Conservation (phyloP, 1,140 invertebrate genomes). For the Euwallacea fornicatus region DNA sequence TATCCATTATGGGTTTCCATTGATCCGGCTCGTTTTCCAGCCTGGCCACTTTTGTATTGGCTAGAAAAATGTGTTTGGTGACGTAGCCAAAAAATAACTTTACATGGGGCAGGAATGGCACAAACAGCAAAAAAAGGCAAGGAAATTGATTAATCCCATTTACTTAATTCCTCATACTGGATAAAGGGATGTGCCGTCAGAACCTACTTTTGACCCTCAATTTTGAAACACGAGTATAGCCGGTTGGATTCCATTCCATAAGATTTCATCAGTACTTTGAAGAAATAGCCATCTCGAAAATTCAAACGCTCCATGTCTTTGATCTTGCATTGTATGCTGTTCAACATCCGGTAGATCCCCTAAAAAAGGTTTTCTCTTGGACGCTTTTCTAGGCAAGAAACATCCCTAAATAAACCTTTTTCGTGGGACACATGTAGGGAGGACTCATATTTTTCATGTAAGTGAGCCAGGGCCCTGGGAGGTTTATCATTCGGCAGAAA, state of each 20-base stretch:
- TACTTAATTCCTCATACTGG: too few relatives aligned
- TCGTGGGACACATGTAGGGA: slow-evolving; percentile 1
- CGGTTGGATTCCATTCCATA: not conserved
- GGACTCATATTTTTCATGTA: not conserved
- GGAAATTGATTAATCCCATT: too few relatives aligned
- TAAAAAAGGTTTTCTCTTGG: not conserved
- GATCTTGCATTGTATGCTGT: not conserved
- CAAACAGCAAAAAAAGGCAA: too few relatives aligned
- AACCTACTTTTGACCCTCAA: not conserved
- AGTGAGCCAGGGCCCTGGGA: not conserved
- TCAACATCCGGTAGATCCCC: not conserved
- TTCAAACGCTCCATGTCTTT: not conserved
- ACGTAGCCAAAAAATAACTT: too few relatives aligned
- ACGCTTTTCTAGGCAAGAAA: too few relatives aligned
- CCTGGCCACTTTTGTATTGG: not conserved
- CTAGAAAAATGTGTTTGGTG: too few relatives aligned
- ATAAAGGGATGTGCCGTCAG: too few relatives aligned
- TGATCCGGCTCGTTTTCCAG: not conserved
- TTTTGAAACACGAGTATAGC: not conserved
- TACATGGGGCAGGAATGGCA: too few relatives aligned
- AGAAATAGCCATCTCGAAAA: not conserved
- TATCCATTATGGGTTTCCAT: slow-evolving; percentile 13
- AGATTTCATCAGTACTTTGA: not conserved
- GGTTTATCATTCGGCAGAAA: slow-evolving; percentile 7
- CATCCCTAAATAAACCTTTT: not conserved